Base-by-base conservation (phyloP, 2,888 invertebrate species). In the Drosophila picticornis region DNA sequence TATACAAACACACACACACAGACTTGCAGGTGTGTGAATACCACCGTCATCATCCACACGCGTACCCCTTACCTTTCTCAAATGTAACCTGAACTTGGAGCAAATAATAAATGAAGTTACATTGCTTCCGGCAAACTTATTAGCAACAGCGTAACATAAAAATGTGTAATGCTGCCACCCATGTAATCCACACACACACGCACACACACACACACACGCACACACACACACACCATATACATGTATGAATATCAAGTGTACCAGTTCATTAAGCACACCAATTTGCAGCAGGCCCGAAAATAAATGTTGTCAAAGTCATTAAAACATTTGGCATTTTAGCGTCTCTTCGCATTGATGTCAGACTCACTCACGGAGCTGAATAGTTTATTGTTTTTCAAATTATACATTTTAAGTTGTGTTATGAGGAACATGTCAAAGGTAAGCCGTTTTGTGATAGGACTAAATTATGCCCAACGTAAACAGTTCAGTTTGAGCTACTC, bases 61-160 rank as follows among this genome's bases (percentile, higher is more conserved):
- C 11, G 11, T 5, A 25, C n/a, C 11, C 19, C 25, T n/a, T n/a
- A 27, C 27, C 38, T 27, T 27, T 1, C 19, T 6, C 50, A 50
- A 27, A 25, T 43, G 27, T 51, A 22, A 2, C 22, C 32, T 32
- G 19, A 40, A 13, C 13, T 31, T 25, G 27, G 22, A 25, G 32
- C 70, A 55, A 48, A 67, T 78, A 67, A 67, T 80, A 75, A 78
- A 78, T 76, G 72, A 80, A 75, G 46, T 40, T 51, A 56, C 34
- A 58, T 64, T 75, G 57, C 57, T 71, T 55, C 52, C 57, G 63
- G 63, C 61, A 63, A n/a, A 75, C 75, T 75, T 57, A 53, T 79
- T 61, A 64, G 53, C 63, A 62, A 71, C 64, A 67, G 64, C 38
- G 71, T 75, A 61, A 67, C 36, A 29, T 51, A 46, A 22, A 13